phyloP scores from a whole-genome alignment of 1,140 invertebrate genomes.

The Phymorhynchus buccinoides region DNA sequence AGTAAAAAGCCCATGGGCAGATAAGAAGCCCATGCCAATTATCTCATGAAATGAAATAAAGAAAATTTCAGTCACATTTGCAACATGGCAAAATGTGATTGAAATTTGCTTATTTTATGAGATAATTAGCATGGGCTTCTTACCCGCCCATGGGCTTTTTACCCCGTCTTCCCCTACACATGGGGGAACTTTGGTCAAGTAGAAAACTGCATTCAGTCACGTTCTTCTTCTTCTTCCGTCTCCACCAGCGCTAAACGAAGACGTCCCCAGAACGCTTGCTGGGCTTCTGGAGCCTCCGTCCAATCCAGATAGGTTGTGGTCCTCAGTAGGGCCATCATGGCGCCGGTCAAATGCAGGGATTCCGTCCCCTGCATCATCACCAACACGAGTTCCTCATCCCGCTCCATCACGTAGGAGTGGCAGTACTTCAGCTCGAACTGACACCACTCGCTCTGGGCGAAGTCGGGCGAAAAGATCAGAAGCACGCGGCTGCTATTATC shows the following conservation, averaged over 20 bases:
- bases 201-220: too few relatives aligned
- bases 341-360: slow-evolving; percentile 30
- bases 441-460: slow-evolving; percentile 57
- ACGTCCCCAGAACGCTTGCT: slow-evolving; percentile 28
- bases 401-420: slow-evolving; percentile 37
- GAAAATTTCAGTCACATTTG: too few relatives aligned
- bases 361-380: slow-evolving; percentile 44
- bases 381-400: slow-evolving; percentile 26
- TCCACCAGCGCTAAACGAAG: slow-evolving; percentile 8
- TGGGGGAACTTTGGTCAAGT: too few relatives aligned
- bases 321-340: slow-evolving; percentile 34
- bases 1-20: too few relatives aligned
- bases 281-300: slow-evolving; percentile 15
- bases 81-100: too few relatives aligned
- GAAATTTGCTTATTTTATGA: too few relatives aligned
- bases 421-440: slow-evolving; percentile 71
- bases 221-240: not conserved
- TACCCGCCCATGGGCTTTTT: too few relatives aligned
- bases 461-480: slow-evolving; percentile 54
- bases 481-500: slow-evolving; percentile 42
- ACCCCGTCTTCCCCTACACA: too few relatives aligned
- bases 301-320: slow-evolving; percentile 41
- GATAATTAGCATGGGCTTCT: too few relatives aligned
- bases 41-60: too few relatives aligned
- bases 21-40: too few relatives aligned